phyloP scores from a whole-genome alignment of 1,140 invertebrate genomes.

The Heliconius melpomene region DNA sequence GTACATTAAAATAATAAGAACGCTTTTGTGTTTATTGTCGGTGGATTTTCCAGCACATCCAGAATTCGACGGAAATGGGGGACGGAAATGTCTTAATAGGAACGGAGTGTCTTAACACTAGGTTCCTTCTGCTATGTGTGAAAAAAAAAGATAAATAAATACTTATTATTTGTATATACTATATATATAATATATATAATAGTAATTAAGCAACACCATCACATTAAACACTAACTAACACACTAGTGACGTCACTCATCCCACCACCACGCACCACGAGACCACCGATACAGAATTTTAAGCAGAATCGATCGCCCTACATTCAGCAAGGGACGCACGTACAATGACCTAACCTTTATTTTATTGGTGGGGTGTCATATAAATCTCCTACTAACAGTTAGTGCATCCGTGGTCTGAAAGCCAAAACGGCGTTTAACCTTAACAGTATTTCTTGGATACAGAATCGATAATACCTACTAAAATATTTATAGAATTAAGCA shows the following conservation, averaged over 20 bases:
- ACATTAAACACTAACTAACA: neutral
- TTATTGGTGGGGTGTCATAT: constrained; percentile 45
- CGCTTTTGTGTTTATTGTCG: too few relatives aligned
- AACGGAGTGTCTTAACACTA: too few relatives aligned
- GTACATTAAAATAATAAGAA: too few relatives aligned
- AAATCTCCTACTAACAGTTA: constrained; percentile 40
- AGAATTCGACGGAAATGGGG: too few relatives aligned
- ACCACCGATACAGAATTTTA: constrained; percentile 46
- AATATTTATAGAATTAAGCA: neutral
- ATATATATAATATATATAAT: neutral
- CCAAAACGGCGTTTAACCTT: constrained; percentile 37
- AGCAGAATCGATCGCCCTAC: constrained; percentile 51
- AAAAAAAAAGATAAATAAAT: too few relatives aligned
- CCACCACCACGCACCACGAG: constrained; percentile 37
- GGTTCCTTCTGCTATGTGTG: too few relatives aligned
- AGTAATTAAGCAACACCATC: neutral
- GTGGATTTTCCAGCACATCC: too few relatives aligned
- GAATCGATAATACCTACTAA: neutral
- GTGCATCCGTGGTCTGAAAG: constrained; percentile 32
- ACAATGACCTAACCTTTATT: constrained; percentile 48
- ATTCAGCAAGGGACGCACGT: constrained; percentile 47
- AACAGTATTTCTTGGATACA: constrained; percentile 20
- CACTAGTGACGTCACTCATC: constrained; percentile 44
- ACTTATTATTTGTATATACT: too few relatives aligned
- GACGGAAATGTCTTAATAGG: too few relatives aligned